Percentiles rank a stretch among this genome's conserved stretches.
These are phyloP conservation scores for Trypoxylon attenuatum DNA, from an alignment of 2,888 invertebrate species.

Conservation along the genomic window DNA sequence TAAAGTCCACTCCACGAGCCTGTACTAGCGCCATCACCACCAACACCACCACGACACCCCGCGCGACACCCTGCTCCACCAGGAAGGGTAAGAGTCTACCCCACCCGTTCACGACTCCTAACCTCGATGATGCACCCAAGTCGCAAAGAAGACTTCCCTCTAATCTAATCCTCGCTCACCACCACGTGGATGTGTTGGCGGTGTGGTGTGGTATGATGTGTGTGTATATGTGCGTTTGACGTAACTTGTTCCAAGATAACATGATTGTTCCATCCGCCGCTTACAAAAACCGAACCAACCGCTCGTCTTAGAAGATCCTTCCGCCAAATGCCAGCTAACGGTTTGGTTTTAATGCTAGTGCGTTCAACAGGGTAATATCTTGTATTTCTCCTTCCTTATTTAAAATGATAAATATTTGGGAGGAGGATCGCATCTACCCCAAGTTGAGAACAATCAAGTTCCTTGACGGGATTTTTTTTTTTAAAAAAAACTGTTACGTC, in stretches of 20 bases:
- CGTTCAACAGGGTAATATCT: background rate
- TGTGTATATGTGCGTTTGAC: slow-evolving; percentile 57
- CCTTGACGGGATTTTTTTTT: slow-evolving; percentile 34
- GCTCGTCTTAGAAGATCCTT: background rate
- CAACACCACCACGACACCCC: slow-evolving; percentile 75
- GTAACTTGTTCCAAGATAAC: slow-evolving; percentile 56
- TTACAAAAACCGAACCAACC: background rate
- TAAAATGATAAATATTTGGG: background rate
- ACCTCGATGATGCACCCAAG: slow-evolving; percentile 58
- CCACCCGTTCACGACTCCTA: slow-evolving; percentile 67
- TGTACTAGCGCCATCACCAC: slow-evolving; percentile 73
- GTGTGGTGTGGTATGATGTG: slow-evolving; percentile 74
- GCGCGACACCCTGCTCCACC: slow-evolving; percentile 75
- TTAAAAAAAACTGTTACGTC: slow-evolving; percentile 35
- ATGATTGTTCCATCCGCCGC: slow-evolving; percentile 53
- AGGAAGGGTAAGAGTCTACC: slow-evolving; percentile 75
- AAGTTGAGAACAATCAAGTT: slow-evolving; percentile 57
- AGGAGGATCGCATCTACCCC: background rate
- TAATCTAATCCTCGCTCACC: slow-evolving; percentile 71
- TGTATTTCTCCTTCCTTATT: background rate
- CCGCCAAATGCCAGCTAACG: background rate
- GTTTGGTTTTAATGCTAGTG: background rate
- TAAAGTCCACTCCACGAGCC: slow-evolving; percentile 73
- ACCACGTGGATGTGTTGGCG: slow-evolving; percentile 75
- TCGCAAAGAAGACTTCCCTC: slow-evolving; percentile 59